Percentiles rank a stretch among this genome's conserved stretches.
Evolutionary conservation across 2,888 invertebrate genomes (phyloP).

Genomic region (Elysia crispata): DNA sequence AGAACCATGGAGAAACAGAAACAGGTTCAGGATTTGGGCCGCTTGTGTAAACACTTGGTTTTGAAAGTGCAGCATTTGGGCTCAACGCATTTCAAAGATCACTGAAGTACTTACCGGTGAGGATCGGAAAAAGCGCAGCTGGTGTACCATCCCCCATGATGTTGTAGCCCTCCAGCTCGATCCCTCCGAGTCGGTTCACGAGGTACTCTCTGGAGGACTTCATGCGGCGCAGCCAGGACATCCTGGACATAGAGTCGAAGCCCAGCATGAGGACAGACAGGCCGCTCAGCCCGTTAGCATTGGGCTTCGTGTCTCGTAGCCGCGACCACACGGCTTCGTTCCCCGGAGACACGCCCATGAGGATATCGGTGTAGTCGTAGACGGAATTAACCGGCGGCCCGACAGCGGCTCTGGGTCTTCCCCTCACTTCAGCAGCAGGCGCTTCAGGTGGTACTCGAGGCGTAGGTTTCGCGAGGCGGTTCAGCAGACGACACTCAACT

Average conservation of each 20-base stretch:
- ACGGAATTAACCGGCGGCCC: too few relatives aligned
- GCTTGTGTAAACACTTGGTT: too few relatives aligned
- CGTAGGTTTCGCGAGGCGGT: too few relatives aligned
- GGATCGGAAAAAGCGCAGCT: slow-evolving; percentile 87
- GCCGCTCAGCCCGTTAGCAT: slow-evolving; percentile 34
- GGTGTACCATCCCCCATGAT: slow-evolving; percentile 78
- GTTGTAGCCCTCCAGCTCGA: slow-evolving; percentile 83
- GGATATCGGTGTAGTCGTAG: slow-evolving; percentile 35
- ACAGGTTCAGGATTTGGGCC: too few relatives aligned
- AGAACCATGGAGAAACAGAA: too few relatives aligned
- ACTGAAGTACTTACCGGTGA: slow-evolving; percentile 85
- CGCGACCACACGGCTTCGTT: slow-evolving; percentile 30
- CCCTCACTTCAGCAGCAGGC: too few relatives aligned
- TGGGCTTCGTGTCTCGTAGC: slow-evolving; percentile 5
- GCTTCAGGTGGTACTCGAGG: too few relatives aligned
- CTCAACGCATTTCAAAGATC: slow-evolving; percentile 64
- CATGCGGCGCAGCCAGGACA: slow-evolving; percentile 80
- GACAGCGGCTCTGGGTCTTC: too few relatives aligned
- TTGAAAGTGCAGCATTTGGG: too few relatives aligned
- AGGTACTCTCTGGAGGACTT: slow-evolving; percentile 72
- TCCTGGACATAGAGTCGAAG: slow-evolving; percentile 91
- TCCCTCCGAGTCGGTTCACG: slow-evolving; percentile 65
- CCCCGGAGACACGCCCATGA: background rate
- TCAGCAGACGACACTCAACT: slow-evolving; percentile 22
- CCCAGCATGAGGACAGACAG: slow-evolving; percentile 38